phyloP scores from a whole-genome alignment of 2,888 invertebrate species.

The Serrognathus titanus region DNA sequence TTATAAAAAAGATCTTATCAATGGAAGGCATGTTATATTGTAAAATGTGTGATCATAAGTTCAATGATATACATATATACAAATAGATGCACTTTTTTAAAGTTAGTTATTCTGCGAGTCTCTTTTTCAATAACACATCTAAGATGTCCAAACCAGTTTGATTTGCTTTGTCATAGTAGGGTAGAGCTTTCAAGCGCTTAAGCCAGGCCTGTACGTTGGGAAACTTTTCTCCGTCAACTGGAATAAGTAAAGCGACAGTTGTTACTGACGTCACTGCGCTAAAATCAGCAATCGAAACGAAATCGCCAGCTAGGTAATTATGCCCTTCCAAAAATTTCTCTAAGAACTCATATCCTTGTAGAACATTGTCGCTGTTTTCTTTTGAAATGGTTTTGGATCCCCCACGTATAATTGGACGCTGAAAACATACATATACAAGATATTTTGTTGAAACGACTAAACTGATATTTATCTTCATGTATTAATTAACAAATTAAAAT shows the following conservation, averaged over 20 bases:
- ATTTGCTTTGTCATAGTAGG: conserved; percentile 30
- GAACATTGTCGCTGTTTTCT: conserved; percentile 34
- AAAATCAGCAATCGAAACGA: conserved; percentile 34
- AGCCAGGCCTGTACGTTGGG: conserved; percentile 35
- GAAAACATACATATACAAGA: conserved; percentile 28
- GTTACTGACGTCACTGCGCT: conserved; percentile 26
- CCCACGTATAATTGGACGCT: conserved; percentile 41
- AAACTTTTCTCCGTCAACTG: conserved; percentile 19
- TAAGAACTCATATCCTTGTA: conserved; percentile 41
- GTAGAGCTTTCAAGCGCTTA: conserved; percentile 33
- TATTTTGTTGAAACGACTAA: too few species aligned
- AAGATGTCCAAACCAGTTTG: conserved; percentile 7
- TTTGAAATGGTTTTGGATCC: conserved; percentile 8
- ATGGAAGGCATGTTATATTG: too few species aligned
- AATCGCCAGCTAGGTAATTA: conserved; percentile 51
- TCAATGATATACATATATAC: too few species aligned
- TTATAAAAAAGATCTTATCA: too few species aligned
- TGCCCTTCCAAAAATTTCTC: conserved; percentile 49
- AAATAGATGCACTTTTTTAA: too few species aligned
- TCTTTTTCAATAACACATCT: not conserved
- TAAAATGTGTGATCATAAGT: too few species aligned
- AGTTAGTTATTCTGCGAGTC: not conserved
- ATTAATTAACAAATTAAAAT: too few species aligned
- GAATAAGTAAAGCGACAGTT: conserved; percentile 22
- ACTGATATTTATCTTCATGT: too few species aligned